Conservation (phyloP, 2,888 invertebrate genomes). For the Pterostichus madidus region DNA sequence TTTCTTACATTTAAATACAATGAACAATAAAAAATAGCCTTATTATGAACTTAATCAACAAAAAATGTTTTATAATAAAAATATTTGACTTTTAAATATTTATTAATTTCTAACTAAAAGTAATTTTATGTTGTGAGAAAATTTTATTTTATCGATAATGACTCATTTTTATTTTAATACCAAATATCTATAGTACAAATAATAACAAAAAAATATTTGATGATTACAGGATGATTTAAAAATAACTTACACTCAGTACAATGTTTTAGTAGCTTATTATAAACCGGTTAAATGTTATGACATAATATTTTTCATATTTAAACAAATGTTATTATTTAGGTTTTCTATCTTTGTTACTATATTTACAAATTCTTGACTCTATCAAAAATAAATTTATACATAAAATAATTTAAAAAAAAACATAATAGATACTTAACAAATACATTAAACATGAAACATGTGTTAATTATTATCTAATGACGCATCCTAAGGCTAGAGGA, state of each 20-base stretch:
- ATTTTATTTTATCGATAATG: neutral
- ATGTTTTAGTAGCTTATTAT: constrained; percentile 11
- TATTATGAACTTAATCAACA: neutral
- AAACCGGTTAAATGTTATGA: constrained; percentile 20
- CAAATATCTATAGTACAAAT: neutral
- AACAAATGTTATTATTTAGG: neutral
- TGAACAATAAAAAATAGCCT: constrained; percentile 2
- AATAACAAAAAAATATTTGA: constrained; percentile 27
- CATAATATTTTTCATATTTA: constrained; percentile 4
- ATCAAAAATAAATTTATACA: constrained; percentile 1
- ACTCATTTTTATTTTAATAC: constrained; percentile 31
- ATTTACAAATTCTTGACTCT: neutral
- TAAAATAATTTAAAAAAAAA: neutral
- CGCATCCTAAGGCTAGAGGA: constrained; percentile 45
- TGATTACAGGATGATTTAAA: constrained; percentile 23
- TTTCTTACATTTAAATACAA: constrained; percentile 18
- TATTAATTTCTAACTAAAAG: neutral
- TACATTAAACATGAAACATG: constrained; percentile 14
- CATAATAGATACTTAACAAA: constrained; percentile 1
- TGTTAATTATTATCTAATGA: constrained; percentile 41
- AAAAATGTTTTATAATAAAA: neutral
- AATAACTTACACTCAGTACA: neutral
- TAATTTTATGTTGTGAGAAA: constrained; percentile 11
- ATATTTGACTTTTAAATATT: no score
- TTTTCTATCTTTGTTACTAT: no score